Evolutionary conservation across 2,113 vertebrate species (phyloP).

Genomic region (Atrichornis clamosus): DNA sequence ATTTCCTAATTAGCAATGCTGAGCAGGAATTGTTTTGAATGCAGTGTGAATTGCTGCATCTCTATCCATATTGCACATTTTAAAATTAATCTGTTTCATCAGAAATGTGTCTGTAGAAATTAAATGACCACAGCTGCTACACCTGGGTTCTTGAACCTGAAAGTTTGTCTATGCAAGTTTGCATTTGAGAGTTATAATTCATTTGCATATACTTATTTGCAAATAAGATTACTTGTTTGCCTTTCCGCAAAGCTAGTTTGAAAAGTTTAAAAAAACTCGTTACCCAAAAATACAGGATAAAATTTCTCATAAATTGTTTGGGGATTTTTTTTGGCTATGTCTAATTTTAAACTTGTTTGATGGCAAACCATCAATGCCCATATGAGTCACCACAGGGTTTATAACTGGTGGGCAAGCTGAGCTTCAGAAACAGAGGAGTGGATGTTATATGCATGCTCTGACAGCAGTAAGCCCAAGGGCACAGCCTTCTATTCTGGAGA

Average conservation of each 20-base stretch:
- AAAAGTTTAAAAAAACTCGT: neutral
- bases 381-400: neutral
- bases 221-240: neutral
- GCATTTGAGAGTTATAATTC: neutral
- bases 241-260: neutral
- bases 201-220: neutral
- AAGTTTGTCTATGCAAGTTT: neutral
- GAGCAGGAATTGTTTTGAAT: neutral
- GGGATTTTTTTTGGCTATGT: neutral
- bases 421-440: neutral
- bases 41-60: neutral
- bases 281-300: neutral
- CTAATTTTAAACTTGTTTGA: neutral
- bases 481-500: neutral
- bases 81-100: conserved; percentile 6
- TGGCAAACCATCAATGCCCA: neutral
- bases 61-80: neutral
- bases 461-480: neutral
- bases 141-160: neutral
- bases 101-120: neutral
- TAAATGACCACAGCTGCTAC: neutral
- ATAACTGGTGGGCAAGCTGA: neutral
- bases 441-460: neutral
- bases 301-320: neutral
- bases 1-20: conserved; percentile 12